A percentile compares a stretch with the other conserved stretches of the same genome.
These are phyloP conservation scores for Onychostruthus taczanowskii DNA, from an alignment of 2,113 vertebrate genomes.

Conservation along the genomic window DNA sequence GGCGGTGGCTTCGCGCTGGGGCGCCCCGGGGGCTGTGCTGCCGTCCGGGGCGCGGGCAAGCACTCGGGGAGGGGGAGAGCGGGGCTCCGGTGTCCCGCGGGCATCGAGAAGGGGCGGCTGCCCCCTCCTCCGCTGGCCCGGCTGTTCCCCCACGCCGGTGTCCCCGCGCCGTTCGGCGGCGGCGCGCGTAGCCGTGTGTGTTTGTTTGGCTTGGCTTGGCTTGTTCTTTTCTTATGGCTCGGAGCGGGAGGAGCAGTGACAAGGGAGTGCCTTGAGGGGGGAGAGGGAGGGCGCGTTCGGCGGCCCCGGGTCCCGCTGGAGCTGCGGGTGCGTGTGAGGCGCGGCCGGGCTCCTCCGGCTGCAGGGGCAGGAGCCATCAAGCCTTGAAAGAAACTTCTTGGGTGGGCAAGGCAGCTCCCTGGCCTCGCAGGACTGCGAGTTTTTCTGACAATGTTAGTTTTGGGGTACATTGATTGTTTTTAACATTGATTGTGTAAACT, in stretches of 20 bases:
- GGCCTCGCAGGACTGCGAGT: too few species aligned
- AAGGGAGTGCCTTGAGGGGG: rapidly evolving
- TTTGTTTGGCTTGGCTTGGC: too few species aligned
- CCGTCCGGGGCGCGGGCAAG: too few species aligned
- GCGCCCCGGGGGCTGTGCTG: background rate
- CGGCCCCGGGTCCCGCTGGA: rapidly evolving
- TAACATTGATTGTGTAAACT: too few species aligned
- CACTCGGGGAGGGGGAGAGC: too few species aligned
- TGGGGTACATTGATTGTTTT: background rate
- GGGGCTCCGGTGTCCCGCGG: background rate
- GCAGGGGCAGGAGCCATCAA: rapidly evolving
- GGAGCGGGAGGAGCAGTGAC: too few species aligned
- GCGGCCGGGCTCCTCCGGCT: background rate
- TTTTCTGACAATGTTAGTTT: background rate
- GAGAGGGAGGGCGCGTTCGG: too few species aligned
- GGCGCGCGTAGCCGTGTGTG: rapidly evolving
- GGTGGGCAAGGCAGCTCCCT: rapidly evolving
- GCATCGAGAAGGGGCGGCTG: background rate
- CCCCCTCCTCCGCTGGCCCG: rapidly evolving
- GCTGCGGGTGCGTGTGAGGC: rapidly evolving
- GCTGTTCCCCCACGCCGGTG: background rate
- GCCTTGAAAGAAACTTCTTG: rapidly evolving
- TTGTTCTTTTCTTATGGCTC: rapidly evolving
- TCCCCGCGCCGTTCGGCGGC: background rate
- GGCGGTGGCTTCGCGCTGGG: rapidly evolving